Conservation (phyloP, 2,113 vertebrate genomes). For the Pedetes capensis region DNA sequence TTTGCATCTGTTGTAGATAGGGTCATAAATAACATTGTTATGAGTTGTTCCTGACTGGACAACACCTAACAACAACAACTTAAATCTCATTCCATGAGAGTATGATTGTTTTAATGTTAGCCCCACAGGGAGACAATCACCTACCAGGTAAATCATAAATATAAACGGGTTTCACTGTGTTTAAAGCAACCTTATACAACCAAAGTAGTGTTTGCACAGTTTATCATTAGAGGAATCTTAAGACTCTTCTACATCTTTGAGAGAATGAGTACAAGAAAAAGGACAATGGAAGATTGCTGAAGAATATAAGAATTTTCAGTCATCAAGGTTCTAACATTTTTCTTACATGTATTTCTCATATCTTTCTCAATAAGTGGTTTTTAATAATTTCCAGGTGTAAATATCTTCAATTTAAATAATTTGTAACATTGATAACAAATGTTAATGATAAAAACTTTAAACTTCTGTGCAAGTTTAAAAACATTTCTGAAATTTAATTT, state of each 20-base stretch:
- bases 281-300: not conserved
- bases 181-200: not conserved
- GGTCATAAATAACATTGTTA: no score
- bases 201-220: not conserved
- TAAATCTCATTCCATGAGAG: not conserved
- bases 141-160: not conserved
- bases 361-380: not conserved
- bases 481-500: slow-evolving; percentile 30
- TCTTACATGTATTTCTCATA: not conserved
- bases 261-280: not conserved
- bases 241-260: not conserved
- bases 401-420: not conserved
- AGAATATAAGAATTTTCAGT: not conserved
- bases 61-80: no score
- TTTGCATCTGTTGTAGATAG: no score
- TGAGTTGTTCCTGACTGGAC: no score
- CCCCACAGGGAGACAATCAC: not conserved
- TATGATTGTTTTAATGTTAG: not conserved
- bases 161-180: not conserved
- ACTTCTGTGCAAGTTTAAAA: not conserved
- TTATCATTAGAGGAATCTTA: not conserved
- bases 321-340: not conserved
- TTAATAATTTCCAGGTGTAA: not conserved
- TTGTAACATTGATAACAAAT: not conserved
- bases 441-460: not conserved